phyloP scores from a whole-genome alignment of 2,113 vertebrate species.

The Gila orcuttii region DNA sequence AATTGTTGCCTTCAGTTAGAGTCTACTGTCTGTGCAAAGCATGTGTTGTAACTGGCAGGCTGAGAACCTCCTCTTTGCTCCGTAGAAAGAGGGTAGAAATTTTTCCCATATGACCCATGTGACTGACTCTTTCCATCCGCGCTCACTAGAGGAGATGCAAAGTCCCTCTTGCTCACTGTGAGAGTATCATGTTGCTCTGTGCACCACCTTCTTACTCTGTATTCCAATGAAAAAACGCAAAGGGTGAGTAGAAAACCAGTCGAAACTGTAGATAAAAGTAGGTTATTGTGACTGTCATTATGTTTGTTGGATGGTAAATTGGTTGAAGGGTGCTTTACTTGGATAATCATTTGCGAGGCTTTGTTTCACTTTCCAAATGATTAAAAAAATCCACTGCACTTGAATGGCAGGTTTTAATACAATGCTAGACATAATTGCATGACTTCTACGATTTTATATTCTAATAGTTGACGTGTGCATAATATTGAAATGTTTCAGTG shows the following conservation, averaged over 20 bases:
- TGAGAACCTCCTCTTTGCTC: slow-evolving; percentile 57
- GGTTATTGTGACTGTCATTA: neutral
- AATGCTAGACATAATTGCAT: neutral
- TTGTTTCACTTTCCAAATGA: neutral
- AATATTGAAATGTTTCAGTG: neutral
- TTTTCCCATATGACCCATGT: slow-evolving; percentile 73
- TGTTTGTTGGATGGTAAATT: neutral
- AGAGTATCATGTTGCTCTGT: slow-evolving; percentile 70
- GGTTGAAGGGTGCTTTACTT: neutral
- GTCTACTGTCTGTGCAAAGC: slow-evolving; percentile 37
- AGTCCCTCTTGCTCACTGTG: slow-evolving; percentile 61
- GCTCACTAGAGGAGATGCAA: slow-evolving; percentile 69
- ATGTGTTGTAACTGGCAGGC: slow-evolving; percentile 44
- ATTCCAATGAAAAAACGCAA: slow-evolving; percentile 79
- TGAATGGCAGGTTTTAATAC: neutral
- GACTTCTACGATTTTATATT: neutral
- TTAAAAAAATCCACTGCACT: neutral
- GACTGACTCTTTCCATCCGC: slow-evolving; percentile 72
- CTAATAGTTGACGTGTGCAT: neutral
- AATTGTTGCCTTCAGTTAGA: slow-evolving; percentile 29
- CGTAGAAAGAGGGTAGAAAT: slow-evolving; percentile 65
- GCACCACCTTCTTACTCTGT: slow-evolving; percentile 60
- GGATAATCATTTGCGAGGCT: neutral
- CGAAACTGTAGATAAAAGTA: neutral
- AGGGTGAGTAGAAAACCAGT: slow-evolving; percentile 70